Conservation (phyloP, 2,888 invertebrate species). For the Dendrolimus pini region DNA sequence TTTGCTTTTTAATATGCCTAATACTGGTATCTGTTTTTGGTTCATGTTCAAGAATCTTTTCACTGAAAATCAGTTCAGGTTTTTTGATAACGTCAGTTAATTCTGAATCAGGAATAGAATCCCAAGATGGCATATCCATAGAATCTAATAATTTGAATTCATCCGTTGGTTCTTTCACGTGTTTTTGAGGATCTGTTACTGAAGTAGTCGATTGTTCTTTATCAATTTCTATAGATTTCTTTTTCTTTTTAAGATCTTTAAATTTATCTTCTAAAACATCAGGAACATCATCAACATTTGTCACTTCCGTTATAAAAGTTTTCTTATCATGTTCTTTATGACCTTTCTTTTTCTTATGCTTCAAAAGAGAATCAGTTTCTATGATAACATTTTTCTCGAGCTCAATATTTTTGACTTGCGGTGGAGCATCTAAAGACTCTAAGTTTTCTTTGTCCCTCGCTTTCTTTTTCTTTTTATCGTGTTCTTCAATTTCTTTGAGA, state of each 20-base stretch:
- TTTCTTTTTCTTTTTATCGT: conserved; percentile 56
- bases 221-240: conserved; percentile 21
- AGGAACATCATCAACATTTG: background rate
- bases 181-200: conserved; percentile 3
- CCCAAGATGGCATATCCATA: background rate
- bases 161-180: conserved; percentile 6
- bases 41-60: background rate
- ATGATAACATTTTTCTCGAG: conserved; percentile 4
- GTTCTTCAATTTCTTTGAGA: conserved; percentile 62
- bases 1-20: conserved; percentile 16
- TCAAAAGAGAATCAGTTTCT: conserved; percentile 18
- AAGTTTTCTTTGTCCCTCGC: background rate
- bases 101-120: conserved; percentile 1
- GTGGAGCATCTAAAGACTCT: background rate
- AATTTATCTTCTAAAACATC: background rate
- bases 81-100: background rate
- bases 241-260: conserved; percentile 21
- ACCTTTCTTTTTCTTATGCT: conserved; percentile 35
- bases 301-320: conserved; percentile 18
- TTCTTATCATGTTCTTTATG: conserved; percentile 21
- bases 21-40: background rate
- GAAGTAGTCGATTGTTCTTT: conserved; percentile 8
- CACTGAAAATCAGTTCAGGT: background rate
- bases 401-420: background rate
- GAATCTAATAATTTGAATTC: background rate